phyloP scores from a whole-genome alignment of 92 coral and sea anemone species.

The Paramuricea clavata region DNA sequence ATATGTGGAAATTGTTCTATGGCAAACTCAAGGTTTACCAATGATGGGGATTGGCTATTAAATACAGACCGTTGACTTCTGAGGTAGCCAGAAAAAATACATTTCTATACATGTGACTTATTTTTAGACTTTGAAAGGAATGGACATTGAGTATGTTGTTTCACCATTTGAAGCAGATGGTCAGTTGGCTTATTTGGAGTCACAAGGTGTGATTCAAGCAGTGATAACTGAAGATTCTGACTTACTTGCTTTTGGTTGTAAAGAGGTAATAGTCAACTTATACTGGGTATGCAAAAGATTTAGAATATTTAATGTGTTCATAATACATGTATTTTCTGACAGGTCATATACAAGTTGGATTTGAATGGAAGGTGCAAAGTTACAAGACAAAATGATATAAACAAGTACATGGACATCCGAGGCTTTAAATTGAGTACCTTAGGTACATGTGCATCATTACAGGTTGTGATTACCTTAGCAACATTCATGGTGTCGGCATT shows the following conservation, averaged over 20 bases:
- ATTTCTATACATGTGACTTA: neutral
- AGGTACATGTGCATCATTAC: constrained; percentile 49
- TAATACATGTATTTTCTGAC: neutral
- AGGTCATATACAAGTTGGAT: constrained; percentile 54
- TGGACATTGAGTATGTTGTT: constrained; percentile 52
- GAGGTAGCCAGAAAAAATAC: too few species aligned
- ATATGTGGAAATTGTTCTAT: too few species aligned
- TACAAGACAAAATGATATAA: constrained; percentile 25
- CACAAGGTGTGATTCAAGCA: constrained; percentile 38
- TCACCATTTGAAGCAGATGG: constrained; percentile 64
- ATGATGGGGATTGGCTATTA: too few species aligned
- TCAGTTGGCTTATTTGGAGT: constrained; percentile 37
- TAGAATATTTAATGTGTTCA: neutral
- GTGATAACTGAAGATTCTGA: constrained; percentile 62
- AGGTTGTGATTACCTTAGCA: constrained; percentile 49
- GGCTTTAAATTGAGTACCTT: constrained; percentile 45
- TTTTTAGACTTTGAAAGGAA: constrained; percentile 37
- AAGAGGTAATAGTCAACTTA: constrained; percentile 31
- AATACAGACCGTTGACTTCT: too few species aligned
- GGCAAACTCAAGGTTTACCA: too few species aligned
- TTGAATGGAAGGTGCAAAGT: constrained; percentile 49
- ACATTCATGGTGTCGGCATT: constrained; percentile 50
- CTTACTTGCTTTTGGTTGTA: constrained; percentile 58
- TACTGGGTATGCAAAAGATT: neutral
- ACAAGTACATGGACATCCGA: constrained; percentile 13